Evolutionary conservation across 2,797 vertebrate species (phyloP), one percentile per base, ranked within the genome.

Genomic region (Benthosema pterotum): DNA sequence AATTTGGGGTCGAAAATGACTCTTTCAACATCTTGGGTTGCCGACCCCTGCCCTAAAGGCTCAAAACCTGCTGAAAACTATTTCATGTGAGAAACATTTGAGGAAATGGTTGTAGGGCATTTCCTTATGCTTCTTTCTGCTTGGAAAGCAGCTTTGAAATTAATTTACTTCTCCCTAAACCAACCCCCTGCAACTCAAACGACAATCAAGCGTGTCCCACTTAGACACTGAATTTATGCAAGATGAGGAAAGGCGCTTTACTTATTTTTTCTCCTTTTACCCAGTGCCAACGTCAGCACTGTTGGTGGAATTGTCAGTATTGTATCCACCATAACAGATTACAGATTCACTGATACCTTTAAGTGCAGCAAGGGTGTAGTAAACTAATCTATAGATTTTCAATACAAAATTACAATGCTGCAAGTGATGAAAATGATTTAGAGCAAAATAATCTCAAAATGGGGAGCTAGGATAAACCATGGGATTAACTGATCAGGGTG

Each of bases 341-440:
- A 65, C 11, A 78, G 52, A 64, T 63, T 66, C 16, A 54, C 58
- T 16, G 54, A 68, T 76, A 68, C 55, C 52, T 57, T 67, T 60
- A 66, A 51, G 49, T 45, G 49, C n/a, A 63, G 16, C 55, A 54
- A 52, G 57, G 64, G 60, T 13, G 61, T 73, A 56, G 45, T 54
- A 80, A 77, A 57, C 57, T 46, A 69, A 83, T 86, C 72, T 65
- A 85, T 83, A n/a, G n/a, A n/a, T n/a, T n/a, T n/a, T 68, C 63
- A 60, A 60, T 70, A 66, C 53, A 63, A 65, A n/a, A 65, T 76
- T 63, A 72, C 53, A 71, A 63, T 4, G 0, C 62, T 3, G 0
- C 62, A 51, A 63, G 58, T 52, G 57, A 63, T 60, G 46, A 42
- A 80, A 77, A 52, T 0, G 45, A 63, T 43, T 68, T 60, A 3